Evolutionary conservation across 1,140 invertebrate genomes (phyloP), one percentile per base, ranked within the genome.

Genomic region (Drosophila lacteicornis): DNA sequence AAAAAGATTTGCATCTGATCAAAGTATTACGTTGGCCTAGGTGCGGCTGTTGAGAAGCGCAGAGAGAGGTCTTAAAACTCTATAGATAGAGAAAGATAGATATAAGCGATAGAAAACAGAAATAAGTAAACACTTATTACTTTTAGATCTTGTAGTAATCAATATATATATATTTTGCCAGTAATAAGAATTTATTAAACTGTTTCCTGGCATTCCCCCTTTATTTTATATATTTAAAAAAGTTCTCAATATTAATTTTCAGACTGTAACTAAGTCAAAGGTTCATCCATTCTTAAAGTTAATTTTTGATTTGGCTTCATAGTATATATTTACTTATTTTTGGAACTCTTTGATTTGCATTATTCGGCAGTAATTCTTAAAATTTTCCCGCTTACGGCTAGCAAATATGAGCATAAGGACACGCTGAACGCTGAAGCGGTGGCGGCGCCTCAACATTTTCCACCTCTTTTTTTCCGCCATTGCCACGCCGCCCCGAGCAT

Each of bases 401-500:
- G 15, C 56, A 27, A 59, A 50, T 50, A 46, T 46, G 36, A 75
- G 17, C 74, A 66, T 33, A 4, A 65, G 74, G 61, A 66, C 67
- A 47, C 9, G 53, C 15, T 67, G 9, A 76, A 47, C 9, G 53
- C 15, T 67, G 9, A 66, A 61, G 63, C 74, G 58, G 63, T 63
- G 58, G 51, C 51, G 51, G 76, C 76, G 77, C 77, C 77, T 47
- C 67, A 30, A 36, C 66, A 56, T 74, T 62, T 58, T 51, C 38
- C 76, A 61, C 58, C 60, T 63, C 22, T 56, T 36, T 55, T 55
- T 9, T 13, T 17, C 42, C 45, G 55, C 67, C 84, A 70, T 70
- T 70, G 63, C 61, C 67, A 67, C 65, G 87, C 84, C 80, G 77
- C 82, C 82, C 79, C 79, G 19, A 86, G 61, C 69, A 80, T 77